Evolutionary conservation across 2,113 vertebrate species (phyloP).

Genomic region (Stegostoma tigrinum): DNA sequence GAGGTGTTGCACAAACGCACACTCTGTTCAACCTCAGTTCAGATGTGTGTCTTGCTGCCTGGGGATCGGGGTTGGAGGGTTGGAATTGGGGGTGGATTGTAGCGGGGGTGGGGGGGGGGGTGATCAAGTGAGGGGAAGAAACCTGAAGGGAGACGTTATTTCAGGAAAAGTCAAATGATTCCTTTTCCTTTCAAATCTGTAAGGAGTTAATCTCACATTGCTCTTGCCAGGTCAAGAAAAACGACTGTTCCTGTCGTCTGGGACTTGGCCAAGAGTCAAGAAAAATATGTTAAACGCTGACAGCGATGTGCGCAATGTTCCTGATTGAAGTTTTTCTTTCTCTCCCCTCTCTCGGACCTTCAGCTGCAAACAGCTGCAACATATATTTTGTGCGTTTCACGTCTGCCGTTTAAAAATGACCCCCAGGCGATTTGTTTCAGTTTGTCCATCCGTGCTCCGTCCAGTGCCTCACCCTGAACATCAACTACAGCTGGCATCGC

Average conservation of each 20-base stretch:
- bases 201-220: slow-evolving; percentile 9
- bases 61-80: neutral
- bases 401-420: neutral
- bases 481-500: no score
- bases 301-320: neutral
- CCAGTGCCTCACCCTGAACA: neutral
- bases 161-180: neutral
- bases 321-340: neutral
- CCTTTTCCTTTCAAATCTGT: neutral
- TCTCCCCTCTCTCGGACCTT: neutral
- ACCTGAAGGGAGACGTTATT: neutral
- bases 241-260: neutral
- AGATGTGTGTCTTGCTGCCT: neutral
- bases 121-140: neutral
- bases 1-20: neutral
- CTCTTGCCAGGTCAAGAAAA: neutral
- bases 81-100: neutral
- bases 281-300: slow-evolving; percentile 16
- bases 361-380: neutral
- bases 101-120: no score
- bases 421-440: neutral
- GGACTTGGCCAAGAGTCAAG: neutral
- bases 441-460: no score
- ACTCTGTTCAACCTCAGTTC: neutral
- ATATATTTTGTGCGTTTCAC: neutral